A percentile compares a stretch with the other conserved stretches of the same genome.
These are phyloP conservation scores for Anolis apletophallus DNA, from an alignment of 2,797 vertebrate species.

Conservation along the genomic window DNA sequence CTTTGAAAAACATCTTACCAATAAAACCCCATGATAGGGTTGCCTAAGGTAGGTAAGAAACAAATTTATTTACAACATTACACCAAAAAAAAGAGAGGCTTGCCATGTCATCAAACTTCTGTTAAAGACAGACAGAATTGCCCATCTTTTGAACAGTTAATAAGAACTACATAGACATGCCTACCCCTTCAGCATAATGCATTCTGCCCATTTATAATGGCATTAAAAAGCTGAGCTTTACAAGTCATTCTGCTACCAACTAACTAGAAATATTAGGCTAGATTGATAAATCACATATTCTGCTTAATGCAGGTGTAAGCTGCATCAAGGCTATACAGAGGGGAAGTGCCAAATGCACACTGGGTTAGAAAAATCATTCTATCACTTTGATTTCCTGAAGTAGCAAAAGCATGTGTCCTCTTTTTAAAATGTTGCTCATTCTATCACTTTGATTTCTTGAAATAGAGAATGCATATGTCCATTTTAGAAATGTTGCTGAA, in stretches of 20 bases:
- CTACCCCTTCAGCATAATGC: slow-evolving; percentile 49
- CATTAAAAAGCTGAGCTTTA: slow-evolving; percentile 58
- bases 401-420: slow-evolving; percentile 53
- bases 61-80: not conserved
- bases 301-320: slow-evolving; percentile 71
- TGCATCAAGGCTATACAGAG: slow-evolving; percentile 63
- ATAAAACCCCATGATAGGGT: too few relatives aligned
- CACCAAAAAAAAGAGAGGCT: not conserved
- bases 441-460: slow-evolving; percentile 60
- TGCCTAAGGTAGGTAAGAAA: too few relatives aligned
- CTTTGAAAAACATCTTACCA: too few relatives aligned
- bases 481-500: slow-evolving; percentile 33
- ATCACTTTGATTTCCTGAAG: slow-evolving; percentile 61
- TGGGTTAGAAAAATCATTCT: slow-evolving; percentile 65
- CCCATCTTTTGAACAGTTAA: not conserved
- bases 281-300: slow-evolving; percentile 65
- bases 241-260: slow-evolving; percentile 64
- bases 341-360: slow-evolving; percentile 60
- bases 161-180: slow-evolving; percentile 14
- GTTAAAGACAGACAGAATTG: not conserved
- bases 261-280: slow-evolving; percentile 69
- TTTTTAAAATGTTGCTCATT: slow-evolving; percentile 45
- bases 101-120: not conserved
- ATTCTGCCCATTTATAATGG: slow-evolving; percentile 52
- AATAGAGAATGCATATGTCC: slow-evolving; percentile 55